Base-by-base conservation (phyloP, 2,113 vertebrate genomes). In the Edolisoma coerulescens region DNA sequence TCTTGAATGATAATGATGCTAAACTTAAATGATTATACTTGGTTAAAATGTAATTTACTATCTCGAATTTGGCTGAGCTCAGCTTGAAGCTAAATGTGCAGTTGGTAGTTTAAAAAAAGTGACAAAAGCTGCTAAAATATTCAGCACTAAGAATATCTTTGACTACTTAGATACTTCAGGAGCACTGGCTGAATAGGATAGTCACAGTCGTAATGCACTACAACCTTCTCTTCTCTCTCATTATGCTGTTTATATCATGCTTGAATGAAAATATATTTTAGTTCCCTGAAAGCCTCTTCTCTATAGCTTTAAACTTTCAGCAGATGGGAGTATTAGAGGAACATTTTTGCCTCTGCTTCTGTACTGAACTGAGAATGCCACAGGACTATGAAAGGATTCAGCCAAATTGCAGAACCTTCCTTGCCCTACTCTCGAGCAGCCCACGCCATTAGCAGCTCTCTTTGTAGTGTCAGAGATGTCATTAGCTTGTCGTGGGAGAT, bases 81-180 rank as follows among this genome's bases (percentile, higher is more conserved):
- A 93, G 69, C 90, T 93, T 94, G 90, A 94, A 96, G 87, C 85
- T 89, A 89, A 94, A 95, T 93, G 93, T 95, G 80, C 95, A 95
- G 90, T 96, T 93, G 95, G 95, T 95, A 37, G 44, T 79, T 97
- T 93, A 93, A 96, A 94, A 95, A 93, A 97, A 96, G 90, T 94
- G 92, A 89, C 93, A 95, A 96, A 96, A 93, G 41, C 95, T 94
- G 96, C 90, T 95, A 96, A 97, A 95, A 96, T 95, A 90, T 95
- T 92, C 92, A 95, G 23, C 32, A 92, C 94, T 92, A 94, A 96
- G 93, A 96, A 89, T 97, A 96, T 96, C 88, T 91, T 60, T 90
- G 70, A 90, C 73, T 96, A 81, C 86, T 95, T 91, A 71, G 52
- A 90, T 86, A 45, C 86, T 82, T 94, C 83, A 78, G 80, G 83